phyloP scores from a whole-genome alignment of 2,113 vertebrate genomes.

The Odocoileus hemionus region DNA sequence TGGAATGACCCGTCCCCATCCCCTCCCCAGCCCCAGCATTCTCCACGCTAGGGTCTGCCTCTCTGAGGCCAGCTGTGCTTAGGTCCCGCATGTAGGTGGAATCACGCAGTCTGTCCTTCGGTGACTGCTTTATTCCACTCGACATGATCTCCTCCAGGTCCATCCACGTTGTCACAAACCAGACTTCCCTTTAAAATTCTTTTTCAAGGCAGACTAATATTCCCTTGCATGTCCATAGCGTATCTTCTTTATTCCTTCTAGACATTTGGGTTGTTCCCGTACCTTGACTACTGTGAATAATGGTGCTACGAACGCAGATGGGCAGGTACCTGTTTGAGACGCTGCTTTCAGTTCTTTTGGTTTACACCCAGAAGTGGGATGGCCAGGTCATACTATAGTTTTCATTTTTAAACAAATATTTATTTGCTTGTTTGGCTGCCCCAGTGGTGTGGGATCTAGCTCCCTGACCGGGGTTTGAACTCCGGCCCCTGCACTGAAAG shows the following conservation, averaged over 20 bases:
- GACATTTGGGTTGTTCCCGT: rapidly evolving
- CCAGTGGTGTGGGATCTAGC: background rate
- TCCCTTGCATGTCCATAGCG: rapidly evolving
- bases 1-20: rapidly evolving
- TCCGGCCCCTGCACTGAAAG: background rate
- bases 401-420: background rate
- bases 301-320: rapidly evolving
- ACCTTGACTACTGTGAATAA: rapidly evolving
- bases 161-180: rapidly evolving
- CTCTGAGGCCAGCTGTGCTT: background rate
- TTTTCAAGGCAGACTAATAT: background rate
- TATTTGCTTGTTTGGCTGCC: background rate
- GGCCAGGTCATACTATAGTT: background rate
- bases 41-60: rapidly evolving
- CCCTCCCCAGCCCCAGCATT: rapidly evolving
- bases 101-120: rapidly evolving
- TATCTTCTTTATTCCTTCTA: rapidly evolving
- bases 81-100: rapidly evolving
- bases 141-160: rapidly evolving
- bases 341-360: background rate
- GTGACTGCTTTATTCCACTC: rapidly evolving
- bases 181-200: background rate
- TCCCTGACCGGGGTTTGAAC: background rate
- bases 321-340: rapidly evolving
- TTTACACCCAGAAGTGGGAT: background rate